Conservation (phyloP, 1,140 invertebrate genomes). For the Coptotermes formosanus region DNA sequence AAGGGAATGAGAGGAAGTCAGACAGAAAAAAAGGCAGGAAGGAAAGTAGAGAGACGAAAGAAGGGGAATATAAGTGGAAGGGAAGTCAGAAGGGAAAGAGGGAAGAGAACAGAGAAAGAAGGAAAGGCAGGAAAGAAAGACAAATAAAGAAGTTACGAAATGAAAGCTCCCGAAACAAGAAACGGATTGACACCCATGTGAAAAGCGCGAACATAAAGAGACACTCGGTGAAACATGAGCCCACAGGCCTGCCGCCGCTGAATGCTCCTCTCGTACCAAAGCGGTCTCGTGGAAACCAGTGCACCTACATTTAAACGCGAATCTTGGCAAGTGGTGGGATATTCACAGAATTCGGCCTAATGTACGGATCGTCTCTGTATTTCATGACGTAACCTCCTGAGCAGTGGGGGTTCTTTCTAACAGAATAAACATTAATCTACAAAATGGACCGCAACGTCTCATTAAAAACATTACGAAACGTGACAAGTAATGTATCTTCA, state of each 20-base stretch:
- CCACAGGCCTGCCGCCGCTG: neutral
- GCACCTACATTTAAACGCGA: neutral
- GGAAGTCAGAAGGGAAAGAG: neutral
- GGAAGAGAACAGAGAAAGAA: neutral
- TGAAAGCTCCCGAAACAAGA: neutral
- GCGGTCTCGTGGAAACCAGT: neutral
- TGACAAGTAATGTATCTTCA: too few species aligned
- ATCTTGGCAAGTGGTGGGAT: neutral
- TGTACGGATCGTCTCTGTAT: neutral
- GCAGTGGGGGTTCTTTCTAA: too few species aligned
- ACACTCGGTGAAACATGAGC: too few species aligned
- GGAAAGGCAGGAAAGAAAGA: neutral
- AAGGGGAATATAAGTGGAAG: neutral
- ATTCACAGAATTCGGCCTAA: neutral
- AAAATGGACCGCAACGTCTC: too few species aligned
- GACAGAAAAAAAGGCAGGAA: neutral
- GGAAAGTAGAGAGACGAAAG: neutral
- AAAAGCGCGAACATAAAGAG: neutral
- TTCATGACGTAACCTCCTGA: too few species aligned
- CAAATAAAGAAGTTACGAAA: neutral
- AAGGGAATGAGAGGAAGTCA: neutral
- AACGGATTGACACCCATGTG: neutral
- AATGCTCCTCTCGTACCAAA: neutral
- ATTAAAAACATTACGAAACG: too few species aligned
- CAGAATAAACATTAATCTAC: too few species aligned